phyloP scores from a whole-genome alignment of 2,797 vertebrate species.

The Bryconaethiops microstoma region DNA sequence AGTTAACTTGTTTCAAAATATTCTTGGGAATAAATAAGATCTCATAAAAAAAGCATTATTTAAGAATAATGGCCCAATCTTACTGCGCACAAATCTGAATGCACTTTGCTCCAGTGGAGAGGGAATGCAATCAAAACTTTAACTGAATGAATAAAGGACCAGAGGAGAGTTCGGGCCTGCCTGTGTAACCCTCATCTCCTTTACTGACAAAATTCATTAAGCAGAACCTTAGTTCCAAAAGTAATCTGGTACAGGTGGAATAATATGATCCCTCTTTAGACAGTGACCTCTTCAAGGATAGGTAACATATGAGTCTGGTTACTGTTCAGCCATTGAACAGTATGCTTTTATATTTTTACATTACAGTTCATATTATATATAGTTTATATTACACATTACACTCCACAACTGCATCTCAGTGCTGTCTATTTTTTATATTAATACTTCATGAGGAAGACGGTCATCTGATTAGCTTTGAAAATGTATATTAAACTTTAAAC shows the following conservation, averaged over 20 bases:
- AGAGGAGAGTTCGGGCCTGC: conserved; percentile 16
- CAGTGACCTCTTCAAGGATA: conserved; percentile 40
- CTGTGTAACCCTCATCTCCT: conserved; percentile 43
- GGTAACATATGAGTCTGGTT: conserved; percentile 26
- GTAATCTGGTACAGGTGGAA: conserved; percentile 9
- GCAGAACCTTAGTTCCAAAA: conserved; percentile 27
- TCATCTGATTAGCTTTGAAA: neutral
- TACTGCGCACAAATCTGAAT: conserved; percentile 43
- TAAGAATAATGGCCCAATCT: conserved; percentile 56
- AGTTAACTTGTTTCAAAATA: conserved; percentile 32
- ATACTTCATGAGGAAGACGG: neutral
- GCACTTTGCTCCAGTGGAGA: conserved; percentile 49
- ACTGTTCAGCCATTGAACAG: neutral
- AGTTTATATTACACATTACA: neutral
- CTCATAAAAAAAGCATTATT: conserved; percentile 55
- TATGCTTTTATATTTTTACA: neutral
- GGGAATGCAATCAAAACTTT: conserved; percentile 60
- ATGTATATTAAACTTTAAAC: neutral
- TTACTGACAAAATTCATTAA: conserved; percentile 47
- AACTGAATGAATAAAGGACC: conserved; percentile 49
- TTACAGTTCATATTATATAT: neutral
- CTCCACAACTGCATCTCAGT: neutral
- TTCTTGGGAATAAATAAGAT: conserved; percentile 52
- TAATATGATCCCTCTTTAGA: conserved; percentile 15
- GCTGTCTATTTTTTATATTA: neutral